phyloP scores from a whole-genome alignment of 2,888 invertebrate species.

The Drosophila diplacantha region DNA sequence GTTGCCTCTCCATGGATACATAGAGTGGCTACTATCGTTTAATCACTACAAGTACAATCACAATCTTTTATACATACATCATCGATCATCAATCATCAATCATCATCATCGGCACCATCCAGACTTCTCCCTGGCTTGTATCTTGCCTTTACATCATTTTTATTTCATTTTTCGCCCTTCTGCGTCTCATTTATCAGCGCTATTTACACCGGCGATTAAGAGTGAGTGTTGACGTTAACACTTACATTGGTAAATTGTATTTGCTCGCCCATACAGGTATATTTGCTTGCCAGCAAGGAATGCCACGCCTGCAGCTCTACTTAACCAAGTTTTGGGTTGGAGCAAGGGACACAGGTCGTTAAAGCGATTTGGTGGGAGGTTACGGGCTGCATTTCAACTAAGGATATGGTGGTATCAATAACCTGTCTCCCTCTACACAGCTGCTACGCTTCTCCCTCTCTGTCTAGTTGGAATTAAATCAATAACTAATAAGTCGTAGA shows the following conservation, averaged over 20 bases:
- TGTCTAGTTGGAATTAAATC: conserved; percentile 4
- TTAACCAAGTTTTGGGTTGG: neutral
- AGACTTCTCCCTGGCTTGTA: neutral
- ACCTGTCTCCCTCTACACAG: neutral
- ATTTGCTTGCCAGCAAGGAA: neutral
- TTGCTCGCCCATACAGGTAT: conserved; percentile 1
- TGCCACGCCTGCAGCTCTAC: neutral
- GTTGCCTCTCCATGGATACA: conserved; percentile 12
- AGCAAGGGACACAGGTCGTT: conserved; percentile 5
- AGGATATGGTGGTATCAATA: conserved; percentile 2
- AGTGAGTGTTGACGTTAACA: conserved; percentile 9
- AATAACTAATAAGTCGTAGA: conserved; percentile 17
- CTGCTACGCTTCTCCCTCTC: neutral
- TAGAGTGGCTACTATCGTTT: conserved; percentile 23
- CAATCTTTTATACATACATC: conserved; percentile 47
- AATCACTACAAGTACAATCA: conserved; percentile 52
- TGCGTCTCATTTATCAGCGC: conserved; percentile 2
- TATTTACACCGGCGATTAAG: conserved; percentile 24
- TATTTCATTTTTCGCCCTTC: neutral
- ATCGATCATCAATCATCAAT: neutral
- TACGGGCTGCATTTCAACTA: conserved; percentile 1
- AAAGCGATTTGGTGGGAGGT: conserved; percentile 16
- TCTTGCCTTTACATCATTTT: neutral
- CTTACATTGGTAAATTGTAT: neutral
- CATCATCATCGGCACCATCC: neutral